Evolutionary conservation across 2,797 vertebrate species (phyloP), one percentile per base, ranked within the genome.

Genomic region (Cyprinella venusta): DNA sequence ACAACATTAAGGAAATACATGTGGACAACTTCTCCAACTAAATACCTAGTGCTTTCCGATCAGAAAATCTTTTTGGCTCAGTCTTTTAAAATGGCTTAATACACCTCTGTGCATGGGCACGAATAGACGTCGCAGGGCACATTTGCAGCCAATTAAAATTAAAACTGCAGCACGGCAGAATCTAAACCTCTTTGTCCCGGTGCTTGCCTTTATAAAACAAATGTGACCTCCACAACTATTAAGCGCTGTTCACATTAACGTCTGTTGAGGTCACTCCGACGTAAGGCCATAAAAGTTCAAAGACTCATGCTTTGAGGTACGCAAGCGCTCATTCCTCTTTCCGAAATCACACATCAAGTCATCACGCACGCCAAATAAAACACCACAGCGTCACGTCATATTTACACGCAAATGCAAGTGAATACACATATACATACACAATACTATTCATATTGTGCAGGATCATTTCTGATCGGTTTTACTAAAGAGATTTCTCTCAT

Each of bases 271-370:
- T 95, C 93, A 93, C 93, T 94, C 91, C 91, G 90, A 94, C 93
- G 93, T 95, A 96, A 96, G 95, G 95, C 95, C 93, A 94, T 94
- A 92, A 91, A 94, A 91, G 90, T 94, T 94, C 90, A 90, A 90
- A 94, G 95, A 92, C 16, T 95, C 97, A 97, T 97, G 96, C 96
- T 96, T 91, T 95, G 96, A 98, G 95, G 95, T 97, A 95, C 94
- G 92, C 91, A 90, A 91, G 94, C 92, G 91, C 90, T 94, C 93
- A 89, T 91, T 89, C 92, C 86, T 56, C 88, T 84, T 83, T 91
- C 85, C 80, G 84, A 88, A 74, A 81, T 88, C 87, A 88, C 87
- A 88, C 78, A 90, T 38, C 50, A 38, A 79, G 65, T 86, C 83
- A 81, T 86, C 81, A 86, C 77, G 75, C 63, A 48, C 89, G 54